Percentiles rank a stretch among this genome's conserved stretches.
These are phyloP conservation scores for Sarcophaga carnaria DNA, from an alignment of 2,888 invertebrate genomes.

Conservation along the genomic window DNA sequence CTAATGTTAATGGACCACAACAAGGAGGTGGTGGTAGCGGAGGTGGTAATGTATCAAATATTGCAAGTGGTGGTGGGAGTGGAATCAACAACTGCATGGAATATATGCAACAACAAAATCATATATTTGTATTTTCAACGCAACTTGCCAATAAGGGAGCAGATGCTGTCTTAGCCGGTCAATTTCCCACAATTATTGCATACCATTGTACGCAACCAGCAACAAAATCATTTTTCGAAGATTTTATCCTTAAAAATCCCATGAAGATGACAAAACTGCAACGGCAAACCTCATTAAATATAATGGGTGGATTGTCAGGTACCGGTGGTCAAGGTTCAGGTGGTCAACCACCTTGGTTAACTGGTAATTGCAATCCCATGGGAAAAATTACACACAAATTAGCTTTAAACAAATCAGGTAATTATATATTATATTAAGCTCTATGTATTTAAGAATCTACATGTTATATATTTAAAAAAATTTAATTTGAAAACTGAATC, in stretches of 20 bases:
- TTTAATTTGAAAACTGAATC: no score
- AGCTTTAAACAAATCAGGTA: constrained; percentile 60
- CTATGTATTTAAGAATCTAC: no score
- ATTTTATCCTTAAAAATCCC: constrained; percentile 90
- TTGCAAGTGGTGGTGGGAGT: constrained; percentile 42
- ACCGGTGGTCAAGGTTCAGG: constrained; percentile 38
- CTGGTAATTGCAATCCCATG: constrained; percentile 64
- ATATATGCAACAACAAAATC: constrained; percentile 97
- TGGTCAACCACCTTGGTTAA: constrained; percentile 59
- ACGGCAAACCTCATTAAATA: constrained; percentile 85
- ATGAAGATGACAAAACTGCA: constrained; percentile 93
- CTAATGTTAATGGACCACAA: constrained; percentile 46
- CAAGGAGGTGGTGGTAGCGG: constrained; percentile 42
- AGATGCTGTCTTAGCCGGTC: constrained; percentile 94
- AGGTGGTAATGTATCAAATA: constrained; percentile 36
- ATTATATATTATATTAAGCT: background rate
- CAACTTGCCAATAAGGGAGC: constrained; percentile 96
- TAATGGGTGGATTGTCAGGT: constrained; percentile 62
- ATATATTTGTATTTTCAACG: constrained; percentile 98
- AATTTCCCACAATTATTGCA: constrained; percentile 95
- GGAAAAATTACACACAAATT: constrained; percentile 70
- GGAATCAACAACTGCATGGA: constrained; percentile 73
- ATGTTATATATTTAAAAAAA: no score
- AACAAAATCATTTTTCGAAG: constrained; percentile 95
- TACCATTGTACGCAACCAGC: constrained; percentile 97